Conservation (phyloP, 2,797 vertebrate species). For the Melanotaenia parkinsoni region DNA sequence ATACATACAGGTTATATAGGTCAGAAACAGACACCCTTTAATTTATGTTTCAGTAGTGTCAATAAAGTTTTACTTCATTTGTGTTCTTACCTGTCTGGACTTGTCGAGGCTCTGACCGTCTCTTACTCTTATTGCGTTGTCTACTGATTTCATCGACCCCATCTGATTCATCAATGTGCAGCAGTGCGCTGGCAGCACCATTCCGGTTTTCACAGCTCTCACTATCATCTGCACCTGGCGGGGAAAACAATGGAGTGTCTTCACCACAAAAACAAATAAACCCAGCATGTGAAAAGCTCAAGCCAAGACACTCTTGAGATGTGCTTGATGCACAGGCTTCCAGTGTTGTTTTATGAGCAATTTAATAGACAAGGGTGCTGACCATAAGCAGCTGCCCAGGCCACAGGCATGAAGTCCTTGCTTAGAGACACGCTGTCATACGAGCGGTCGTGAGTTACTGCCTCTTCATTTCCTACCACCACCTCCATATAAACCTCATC, state of each 20-base stretch:
- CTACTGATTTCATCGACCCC: slow-evolving; percentile 90
- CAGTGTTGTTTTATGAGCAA: slow-evolving; percentile 52
- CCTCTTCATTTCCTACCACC: slow-evolving; percentile 92
- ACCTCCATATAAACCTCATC: slow-evolving; percentile 97
- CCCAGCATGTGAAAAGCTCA: slow-evolving; percentile 21
- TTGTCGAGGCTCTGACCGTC: slow-evolving; percentile 93
- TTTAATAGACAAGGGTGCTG: slow-evolving; percentile 71
- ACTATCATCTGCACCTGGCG: slow-evolving; percentile 76
- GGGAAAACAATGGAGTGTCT: not conserved
- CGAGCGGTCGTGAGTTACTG: slow-evolving; percentile 87
- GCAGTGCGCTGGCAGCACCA: slow-evolving; percentile 93
- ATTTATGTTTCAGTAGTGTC: not conserved
- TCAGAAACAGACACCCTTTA: not conserved
- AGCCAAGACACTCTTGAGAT: slow-evolving; percentile 38
- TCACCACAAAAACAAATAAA: slow-evolving; percentile 8
- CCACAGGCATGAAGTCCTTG: slow-evolving; percentile 95
- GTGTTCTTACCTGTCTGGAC: slow-evolving; percentile 94
- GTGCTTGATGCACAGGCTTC: slow-evolving; percentile 57
- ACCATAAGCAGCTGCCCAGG: slow-evolving; percentile 94
- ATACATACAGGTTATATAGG: not conserved
- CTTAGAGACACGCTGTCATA: slow-evolving; percentile 89
- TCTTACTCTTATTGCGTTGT: slow-evolving; percentile 93
- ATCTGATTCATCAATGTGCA: slow-evolving; percentile 92
- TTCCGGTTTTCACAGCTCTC: slow-evolving; percentile 96
- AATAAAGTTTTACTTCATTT: not conserved